These are phyloP conservation scores for Tromatobia lineatoria DNA, from an alignment of 2,888 invertebrate species.

Conservation along the genomic window DNA sequence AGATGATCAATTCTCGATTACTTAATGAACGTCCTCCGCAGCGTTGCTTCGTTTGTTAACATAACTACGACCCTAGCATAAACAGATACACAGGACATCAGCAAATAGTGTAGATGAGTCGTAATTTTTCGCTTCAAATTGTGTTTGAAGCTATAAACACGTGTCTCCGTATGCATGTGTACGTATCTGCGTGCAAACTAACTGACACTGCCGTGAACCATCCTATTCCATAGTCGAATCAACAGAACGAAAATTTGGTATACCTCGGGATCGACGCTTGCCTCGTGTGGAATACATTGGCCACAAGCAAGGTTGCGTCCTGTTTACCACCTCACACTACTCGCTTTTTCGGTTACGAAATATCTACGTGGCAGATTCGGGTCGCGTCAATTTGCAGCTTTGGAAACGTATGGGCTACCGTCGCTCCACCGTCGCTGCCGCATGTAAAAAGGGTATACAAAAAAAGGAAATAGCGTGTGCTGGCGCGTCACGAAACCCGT, in stretches of 20 bases:
- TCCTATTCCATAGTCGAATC: conserved; percentile 23
- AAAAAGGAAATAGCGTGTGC: conserved; percentile 27
- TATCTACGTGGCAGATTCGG: conserved; percentile 69
- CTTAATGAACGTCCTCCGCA: conserved; percentile 30
- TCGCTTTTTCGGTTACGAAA: conserved; percentile 55
- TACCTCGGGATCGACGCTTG: conserved; percentile 20
- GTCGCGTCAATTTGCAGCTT: conserved; percentile 73
- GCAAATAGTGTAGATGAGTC: conserved; percentile 17
- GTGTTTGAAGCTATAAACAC: conserved; percentile 44
- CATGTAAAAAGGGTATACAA: conserved; percentile 44
- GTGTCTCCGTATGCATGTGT: not conserved
- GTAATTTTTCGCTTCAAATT: conserved; percentile 47
- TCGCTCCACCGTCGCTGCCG: conserved; percentile 23
- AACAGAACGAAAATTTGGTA: conserved; percentile 46
- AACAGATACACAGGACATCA: conserved; percentile 13
- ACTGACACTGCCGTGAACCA: conserved; percentile 11
- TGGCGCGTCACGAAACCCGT: conserved; percentile 7
- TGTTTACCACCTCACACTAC: conserved; percentile 14
- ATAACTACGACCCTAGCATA: not conserved
- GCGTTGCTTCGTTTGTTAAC: conserved; percentile 3
- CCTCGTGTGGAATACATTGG: conserved; percentile 49
- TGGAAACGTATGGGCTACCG: conserved; percentile 63
- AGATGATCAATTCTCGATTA: conserved; percentile 43
- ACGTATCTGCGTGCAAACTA: not conserved
- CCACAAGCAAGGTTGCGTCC: conserved; percentile 32